A percentile compares a stretch with the other conserved stretches of the same genome.
Evolutionary conservation across 1,140 invertebrate genomes (phyloP).

Genomic region (Drosophila arizonae): DNA sequence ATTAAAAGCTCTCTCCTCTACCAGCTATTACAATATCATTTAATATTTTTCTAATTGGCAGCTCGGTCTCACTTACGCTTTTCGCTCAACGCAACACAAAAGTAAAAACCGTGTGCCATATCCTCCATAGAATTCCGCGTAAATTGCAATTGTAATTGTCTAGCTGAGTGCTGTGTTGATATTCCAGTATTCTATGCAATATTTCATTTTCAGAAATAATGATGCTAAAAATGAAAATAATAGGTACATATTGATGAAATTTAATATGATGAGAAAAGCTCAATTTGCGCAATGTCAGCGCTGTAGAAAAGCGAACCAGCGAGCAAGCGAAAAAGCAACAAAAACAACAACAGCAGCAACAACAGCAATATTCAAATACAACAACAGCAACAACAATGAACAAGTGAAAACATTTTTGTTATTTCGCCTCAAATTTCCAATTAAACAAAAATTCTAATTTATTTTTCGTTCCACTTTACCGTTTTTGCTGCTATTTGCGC

Average conservation of each 20-base stretch:
- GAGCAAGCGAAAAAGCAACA: conserved; percentile 11
- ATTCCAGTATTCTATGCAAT: conserved; percentile 34
- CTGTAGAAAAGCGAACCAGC: conserved; percentile 7
- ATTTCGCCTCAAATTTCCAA: conserved; percentile 75
- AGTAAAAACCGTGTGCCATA: too few relatives aligned
- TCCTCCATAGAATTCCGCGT: too few relatives aligned
- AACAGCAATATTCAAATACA: not conserved
- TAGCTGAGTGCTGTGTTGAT: conserved; percentile 7
- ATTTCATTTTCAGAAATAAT: conserved; percentile 70
- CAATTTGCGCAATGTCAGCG: conserved; percentile 51
- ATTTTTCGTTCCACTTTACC: conserved; percentile 43
- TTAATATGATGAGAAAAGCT: conserved; percentile 73
- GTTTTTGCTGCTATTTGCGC: conserved; percentile 2
- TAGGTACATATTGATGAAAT: conserved; percentile 73
- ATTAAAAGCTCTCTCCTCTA: too few relatives aligned
- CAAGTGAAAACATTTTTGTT: conserved; percentile 43
- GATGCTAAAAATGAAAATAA: conserved; percentile 62
- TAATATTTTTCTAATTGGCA: too few relatives aligned
- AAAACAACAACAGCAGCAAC: conserved; percentile 9
- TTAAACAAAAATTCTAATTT: conserved; percentile 80
- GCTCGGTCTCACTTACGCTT: too few relatives aligned
- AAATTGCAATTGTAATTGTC: conserved; percentile 3
- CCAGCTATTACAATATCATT: too few relatives aligned
- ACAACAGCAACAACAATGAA: not conserved
- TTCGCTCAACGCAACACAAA: too few relatives aligned